phyloP scores from a whole-genome alignment of 2,888 invertebrate genomes.

The Zelleria hepariella region DNA sequence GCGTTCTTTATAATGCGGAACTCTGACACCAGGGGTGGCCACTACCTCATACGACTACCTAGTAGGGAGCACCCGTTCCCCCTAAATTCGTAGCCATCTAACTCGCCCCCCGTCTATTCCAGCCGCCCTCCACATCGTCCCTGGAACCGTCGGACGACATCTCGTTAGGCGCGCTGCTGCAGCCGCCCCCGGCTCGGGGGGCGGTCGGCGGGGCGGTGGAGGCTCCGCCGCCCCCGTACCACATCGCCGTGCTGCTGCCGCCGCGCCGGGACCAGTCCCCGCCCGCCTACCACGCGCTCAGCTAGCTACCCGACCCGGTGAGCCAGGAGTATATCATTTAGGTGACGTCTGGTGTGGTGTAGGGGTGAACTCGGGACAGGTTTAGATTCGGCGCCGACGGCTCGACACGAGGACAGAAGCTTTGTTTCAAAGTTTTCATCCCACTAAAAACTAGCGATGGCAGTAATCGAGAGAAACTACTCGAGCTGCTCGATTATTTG shows the following conservation, averaged over 20 bases:
- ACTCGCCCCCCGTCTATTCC: not conserved
- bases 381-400: no score
- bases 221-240: conserved; percentile 81
- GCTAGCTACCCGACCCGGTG: conserved; percentile 58
- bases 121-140: conserved; percentile 21
- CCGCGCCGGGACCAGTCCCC: conserved; percentile 73
- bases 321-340: conserved; percentile 6
- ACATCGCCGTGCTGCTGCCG: conserved; percentile 84
- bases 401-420: no score
- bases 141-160: conserved; percentile 46
- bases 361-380: not conserved
- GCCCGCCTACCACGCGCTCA: conserved; percentile 83
- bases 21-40: no score
- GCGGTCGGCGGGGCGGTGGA: conserved; percentile 39
- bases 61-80: not conserved
- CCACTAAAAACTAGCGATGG: no score
- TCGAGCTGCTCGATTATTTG: no score
- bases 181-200: conserved; percentile 33
- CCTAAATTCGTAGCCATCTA: not conserved
- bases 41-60: conserved; percentile 42
- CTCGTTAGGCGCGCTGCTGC: conserved; percentile 42
- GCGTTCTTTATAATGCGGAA: no score
- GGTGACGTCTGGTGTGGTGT: no score
- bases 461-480: no score
- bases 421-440: no score